Percentiles rank a stretch among this genome's conserved stretches.
phyloP scores from a whole-genome alignment of 2,888 invertebrate species.

The Dorcus hopei region DNA sequence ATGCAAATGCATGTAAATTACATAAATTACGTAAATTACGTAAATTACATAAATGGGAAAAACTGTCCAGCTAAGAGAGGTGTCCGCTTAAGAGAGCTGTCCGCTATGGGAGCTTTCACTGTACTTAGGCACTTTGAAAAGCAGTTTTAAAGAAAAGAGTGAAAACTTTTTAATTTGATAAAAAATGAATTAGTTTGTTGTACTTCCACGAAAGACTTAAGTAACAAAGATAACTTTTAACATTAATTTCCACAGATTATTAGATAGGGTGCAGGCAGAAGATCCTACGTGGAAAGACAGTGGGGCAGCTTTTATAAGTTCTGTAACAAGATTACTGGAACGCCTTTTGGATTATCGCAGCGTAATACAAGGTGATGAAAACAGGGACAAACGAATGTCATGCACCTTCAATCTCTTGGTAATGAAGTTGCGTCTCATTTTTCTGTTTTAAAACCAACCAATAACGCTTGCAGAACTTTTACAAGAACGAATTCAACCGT shows the following conservation, averaged over 20 bases:
- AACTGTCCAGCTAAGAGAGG: too few species aligned
- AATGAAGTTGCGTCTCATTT: slow-evolving; percentile 36
- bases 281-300: slow-evolving; percentile 89
- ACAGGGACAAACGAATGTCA: slow-evolving; percentile 92
- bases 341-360: slow-evolving; percentile 89
- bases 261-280: slow-evolving; percentile 80
- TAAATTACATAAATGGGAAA: too few species aligned
- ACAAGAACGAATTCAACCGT: slow-evolving; percentile 92
- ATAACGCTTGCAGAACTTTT: slow-evolving; percentile 72
- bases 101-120: too few species aligned
- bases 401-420: slow-evolving; percentile 92
- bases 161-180: too few species aligned
- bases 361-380: slow-evolving; percentile 93
- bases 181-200: too few species aligned
- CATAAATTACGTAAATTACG: too few species aligned
- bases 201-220: too few species aligned
- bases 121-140: too few species aligned
- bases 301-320: slow-evolving; percentile 88
- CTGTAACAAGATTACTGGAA: slow-evolving; percentile 85
- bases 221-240: too few species aligned
- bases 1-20: too few species aligned
- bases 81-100: too few species aligned
- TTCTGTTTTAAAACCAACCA: not conserved
- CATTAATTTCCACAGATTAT: slow-evolving; percentile 55
- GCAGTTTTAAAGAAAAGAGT: too few species aligned